Base-by-base conservation (phyloP, 2,888 invertebrate species). In the Pristionchus entomophagus region DNA sequence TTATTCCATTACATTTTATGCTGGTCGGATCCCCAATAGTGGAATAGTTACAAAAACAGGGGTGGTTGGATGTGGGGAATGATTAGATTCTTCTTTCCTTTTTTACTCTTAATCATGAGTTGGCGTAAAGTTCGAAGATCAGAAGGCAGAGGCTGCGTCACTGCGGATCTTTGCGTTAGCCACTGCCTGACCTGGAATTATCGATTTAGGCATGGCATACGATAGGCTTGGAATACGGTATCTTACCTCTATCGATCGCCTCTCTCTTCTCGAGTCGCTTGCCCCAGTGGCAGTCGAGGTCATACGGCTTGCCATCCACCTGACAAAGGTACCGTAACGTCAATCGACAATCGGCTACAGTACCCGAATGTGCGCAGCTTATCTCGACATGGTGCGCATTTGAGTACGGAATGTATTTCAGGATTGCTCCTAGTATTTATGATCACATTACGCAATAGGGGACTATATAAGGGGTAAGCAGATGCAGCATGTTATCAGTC, bases 241-340 rank as follows among this genome's bases (percentile, higher is more conserved):
- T 59, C 83, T 26, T 29, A 83, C 83, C 83, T 26, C 62, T 17
- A n/a, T 59, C 80, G 35, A 86, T 56, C 22, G 59, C 62, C 49
- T 85, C 85, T 26, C 89, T 86, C 85, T 89, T 89, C 78, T 90
- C 90, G 73, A 90, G 87, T 17, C 91, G 87, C 83, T 88, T 89
- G 49, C 82, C 88, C 93, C 93, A 93, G 87, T 92, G 92, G 81
- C 93, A 93, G 87, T 93, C 92, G 80, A 93, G 88, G 85, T 92
- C 92, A 89, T 91, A 93, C 41, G 92, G 93, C 87, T 92, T 91
- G 87, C 90, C 92, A 87, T 92, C 93, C 41, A 92, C 89, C 88
- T 88, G 59, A 2, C 6, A 53, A 29, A 22, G 19, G 8, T 56
- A 56, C 56, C 12, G 56, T 56, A 56, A 14, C 8, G 22, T 56